phyloP scores from a whole-genome alignment of 2,797 vertebrate species.

The Remorina albescens region DNA sequence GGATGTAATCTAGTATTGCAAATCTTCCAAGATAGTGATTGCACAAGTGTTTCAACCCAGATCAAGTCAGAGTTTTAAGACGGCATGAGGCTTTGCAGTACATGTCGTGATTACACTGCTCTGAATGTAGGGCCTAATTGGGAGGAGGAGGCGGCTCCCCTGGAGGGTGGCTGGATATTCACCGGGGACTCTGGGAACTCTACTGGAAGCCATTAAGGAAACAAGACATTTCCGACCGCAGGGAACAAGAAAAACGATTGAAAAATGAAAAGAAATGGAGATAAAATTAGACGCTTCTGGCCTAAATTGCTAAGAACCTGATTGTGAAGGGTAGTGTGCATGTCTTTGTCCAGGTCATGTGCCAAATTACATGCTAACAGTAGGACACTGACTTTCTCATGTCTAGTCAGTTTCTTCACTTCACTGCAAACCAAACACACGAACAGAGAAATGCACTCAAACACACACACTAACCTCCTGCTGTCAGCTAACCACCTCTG shows the following conservation, averaged over 20 bases:
- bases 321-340: slow-evolving; percentile 31
- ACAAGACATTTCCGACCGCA: slow-evolving; percentile 84
- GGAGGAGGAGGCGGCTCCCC: slow-evolving; percentile 64
- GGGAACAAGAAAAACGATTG: slow-evolving; percentile 64
- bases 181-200: slow-evolving; percentile 74
- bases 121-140: slow-evolving; percentile 67
- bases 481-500: slow-evolving; percentile 39
- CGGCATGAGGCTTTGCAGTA: slow-evolving; percentile 42
- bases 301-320: slow-evolving; percentile 56
- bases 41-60: slow-evolving; percentile 40
- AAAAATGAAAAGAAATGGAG: slow-evolving; percentile 58
- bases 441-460: slow-evolving; percentile 6
- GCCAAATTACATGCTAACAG: slow-evolving; percentile 49
- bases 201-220: slow-evolving; percentile 85
- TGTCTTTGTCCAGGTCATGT: slow-evolving; percentile 61
- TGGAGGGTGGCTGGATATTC: slow-evolving; percentile 63
- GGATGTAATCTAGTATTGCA: slow-evolving; percentile 4
- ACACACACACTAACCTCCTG: slow-evolving; percentile 1
- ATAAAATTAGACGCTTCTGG: slow-evolving; percentile 55
- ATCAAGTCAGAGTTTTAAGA: slow-evolving; percentile 50
- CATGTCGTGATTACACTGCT: slow-evolving; percentile 62
- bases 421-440: neutral
- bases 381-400: slow-evolving; percentile 12
- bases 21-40: slow-evolving; percentile 4
- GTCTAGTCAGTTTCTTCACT: slow-evolving; percentile 24